phyloP scores from a whole-genome alignment of 2,888 invertebrate species.

The Teleogryllus oceanicus region DNA sequence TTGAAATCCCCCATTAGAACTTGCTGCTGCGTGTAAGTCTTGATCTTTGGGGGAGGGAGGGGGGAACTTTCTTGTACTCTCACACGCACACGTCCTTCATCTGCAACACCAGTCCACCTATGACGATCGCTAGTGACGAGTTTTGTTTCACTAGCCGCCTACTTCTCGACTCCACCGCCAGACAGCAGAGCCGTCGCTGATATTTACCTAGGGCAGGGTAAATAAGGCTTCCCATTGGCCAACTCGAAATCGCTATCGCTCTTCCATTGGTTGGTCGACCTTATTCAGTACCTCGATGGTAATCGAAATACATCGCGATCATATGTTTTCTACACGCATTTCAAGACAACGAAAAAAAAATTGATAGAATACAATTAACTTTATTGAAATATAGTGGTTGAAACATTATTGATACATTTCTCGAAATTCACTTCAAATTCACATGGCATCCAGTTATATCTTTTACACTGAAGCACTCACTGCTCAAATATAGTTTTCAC shows the following conservation, averaged over 20 bases:
- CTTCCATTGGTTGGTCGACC: background rate
- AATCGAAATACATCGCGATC: no score
- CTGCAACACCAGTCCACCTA: slow-evolving; percentile 37
- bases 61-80: slow-evolving; percentile 38
- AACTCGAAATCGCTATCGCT: no score
- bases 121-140: slow-evolving; percentile 37
- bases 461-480: no score
- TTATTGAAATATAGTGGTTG: no score
- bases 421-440: no score
- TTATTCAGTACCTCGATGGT: background rate
- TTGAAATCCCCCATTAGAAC: slow-evolving; percentile 44
- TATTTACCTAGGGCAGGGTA: slow-evolving; percentile 29
- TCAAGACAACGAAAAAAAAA: no score
- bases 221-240: slow-evolving; percentile 23
- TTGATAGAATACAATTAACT: no score
- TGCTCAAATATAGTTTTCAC: no score
- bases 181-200: slow-evolving; percentile 32
- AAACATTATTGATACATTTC: no score
- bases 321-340: no score
- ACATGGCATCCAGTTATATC: no score
- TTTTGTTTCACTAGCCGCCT: slow-evolving; percentile 33
- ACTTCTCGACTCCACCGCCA: slow-evolving; percentile 28
- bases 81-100: slow-evolving; percentile 39
- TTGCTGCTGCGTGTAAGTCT: slow-evolving; percentile 38
- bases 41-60: slow-evolving; percentile 32